These are phyloP conservation scores for Sceliomorpha sp. DNA, from an alignment of 2,888 invertebrate species.

Conservation along the genomic window DNA sequence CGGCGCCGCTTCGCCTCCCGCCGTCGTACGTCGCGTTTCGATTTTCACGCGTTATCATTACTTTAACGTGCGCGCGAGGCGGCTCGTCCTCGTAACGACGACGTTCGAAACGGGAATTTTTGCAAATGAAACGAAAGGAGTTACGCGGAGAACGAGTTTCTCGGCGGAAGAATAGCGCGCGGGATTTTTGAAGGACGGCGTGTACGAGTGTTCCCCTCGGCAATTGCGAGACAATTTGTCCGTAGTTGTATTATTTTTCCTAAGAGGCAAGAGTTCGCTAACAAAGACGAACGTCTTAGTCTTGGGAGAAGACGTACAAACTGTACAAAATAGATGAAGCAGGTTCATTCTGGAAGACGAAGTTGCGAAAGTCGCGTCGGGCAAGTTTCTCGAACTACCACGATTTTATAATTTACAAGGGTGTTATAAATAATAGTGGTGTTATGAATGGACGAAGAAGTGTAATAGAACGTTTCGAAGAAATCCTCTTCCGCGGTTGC, in stretches of 20 bases:
- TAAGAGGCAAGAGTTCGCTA: conserved; percentile 3
- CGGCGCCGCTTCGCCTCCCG: conserved; percentile 5
- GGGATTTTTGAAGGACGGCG: neutral
- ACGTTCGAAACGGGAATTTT: too few species aligned
- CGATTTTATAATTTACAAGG: too few species aligned
- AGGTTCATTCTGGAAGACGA: too few species aligned
- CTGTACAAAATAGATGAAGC: too few species aligned
- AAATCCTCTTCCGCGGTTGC: too few species aligned
- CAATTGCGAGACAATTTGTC: conserved; percentile 1
- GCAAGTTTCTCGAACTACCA: too few species aligned
- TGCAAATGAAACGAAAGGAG: conserved; percentile 1
- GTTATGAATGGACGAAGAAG: too few species aligned
- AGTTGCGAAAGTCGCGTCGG: too few species aligned
- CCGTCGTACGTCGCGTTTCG: conserved; percentile 19
- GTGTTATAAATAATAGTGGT: too few species aligned
- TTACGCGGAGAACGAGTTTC: conserved; percentile 10
- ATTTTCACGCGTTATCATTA: conserved; percentile 21
- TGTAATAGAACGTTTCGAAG: too few species aligned
- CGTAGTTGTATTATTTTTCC: conserved; percentile 1
- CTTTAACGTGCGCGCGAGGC: conserved; percentile 16
- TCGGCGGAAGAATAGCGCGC: neutral
- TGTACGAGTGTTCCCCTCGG: neutral
- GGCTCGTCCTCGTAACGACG: conserved; percentile 13
- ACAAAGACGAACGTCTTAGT: neutral
- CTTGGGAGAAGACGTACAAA: too few species aligned